A percentile compares a stretch with the other conserved stretches of the same genome.
Evolutionary conservation across 2,888 invertebrate genomes (phyloP).

Genomic region (Willowsia nigromaculata): DNA sequence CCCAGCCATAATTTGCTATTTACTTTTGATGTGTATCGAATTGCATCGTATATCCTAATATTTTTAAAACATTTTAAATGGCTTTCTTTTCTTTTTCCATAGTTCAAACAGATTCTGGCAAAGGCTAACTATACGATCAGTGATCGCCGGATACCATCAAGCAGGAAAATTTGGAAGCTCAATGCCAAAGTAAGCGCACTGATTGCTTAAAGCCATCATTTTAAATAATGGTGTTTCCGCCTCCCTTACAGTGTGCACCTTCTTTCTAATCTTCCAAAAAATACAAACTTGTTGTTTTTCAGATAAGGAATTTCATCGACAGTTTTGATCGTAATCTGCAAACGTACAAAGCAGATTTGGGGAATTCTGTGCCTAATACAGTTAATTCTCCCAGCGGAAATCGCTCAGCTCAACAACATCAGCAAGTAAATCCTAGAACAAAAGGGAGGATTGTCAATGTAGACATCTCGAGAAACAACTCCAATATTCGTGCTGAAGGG

Average conservation of each 20-base stretch:
- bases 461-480: background rate
- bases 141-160: background rate
- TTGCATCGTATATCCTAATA: too few species aligned
- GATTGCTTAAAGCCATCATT: too few species aligned
- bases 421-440: background rate
- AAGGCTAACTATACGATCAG: background rate
- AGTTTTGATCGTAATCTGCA: background rate
- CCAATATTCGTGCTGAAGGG: too few species aligned
- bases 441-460: too few species aligned
- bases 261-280: too few species aligned
- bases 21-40: too few species aligned
- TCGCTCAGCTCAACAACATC: background rate
- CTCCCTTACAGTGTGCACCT: too few species aligned
- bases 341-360: background rate
- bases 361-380: background rate
- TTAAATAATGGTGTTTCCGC: too few species aligned
- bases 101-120: background rate
- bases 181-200: background rate
- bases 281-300: background rate
- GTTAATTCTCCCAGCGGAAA: background rate
- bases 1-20: too few species aligned
- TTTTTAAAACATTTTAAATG: too few species aligned
- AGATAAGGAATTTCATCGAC: background rate
- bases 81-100: too few species aligned
- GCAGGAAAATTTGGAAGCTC: background rate